Percentiles rank a stretch among this genome's conserved stretches.
Evolutionary conservation across 2,888 invertebrate genomes (phyloP).

Genomic region (Prenolepis imparis): DNA sequence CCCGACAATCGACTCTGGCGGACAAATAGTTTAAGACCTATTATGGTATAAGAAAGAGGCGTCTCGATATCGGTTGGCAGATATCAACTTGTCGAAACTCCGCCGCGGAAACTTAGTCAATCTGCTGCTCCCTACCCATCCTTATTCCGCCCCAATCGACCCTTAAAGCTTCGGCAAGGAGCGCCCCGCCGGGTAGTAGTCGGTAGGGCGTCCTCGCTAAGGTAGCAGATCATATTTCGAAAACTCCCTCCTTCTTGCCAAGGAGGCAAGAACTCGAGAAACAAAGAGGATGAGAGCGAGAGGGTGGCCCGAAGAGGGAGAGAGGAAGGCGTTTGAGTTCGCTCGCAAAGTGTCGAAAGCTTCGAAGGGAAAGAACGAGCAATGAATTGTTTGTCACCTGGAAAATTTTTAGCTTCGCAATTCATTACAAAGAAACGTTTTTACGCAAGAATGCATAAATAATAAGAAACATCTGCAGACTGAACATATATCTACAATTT

Average conservation of each 20-base stretch:
- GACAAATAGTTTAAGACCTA: constrained; percentile 75
- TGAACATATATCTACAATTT: background rate
- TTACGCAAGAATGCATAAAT: background rate
- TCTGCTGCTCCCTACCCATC: constrained; percentile 78
- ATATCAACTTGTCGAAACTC: constrained; percentile 82
- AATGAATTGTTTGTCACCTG: background rate
- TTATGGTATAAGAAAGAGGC: constrained; percentile 69
- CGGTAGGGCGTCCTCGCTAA: constrained; percentile 67
- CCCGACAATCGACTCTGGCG: constrained; percentile 53
- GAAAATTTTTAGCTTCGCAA: background rate
- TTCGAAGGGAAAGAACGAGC: background rate
- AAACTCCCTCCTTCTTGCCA: constrained; percentile 59
- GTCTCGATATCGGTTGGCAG: constrained; percentile 78
- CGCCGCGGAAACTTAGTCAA: constrained; percentile 81
- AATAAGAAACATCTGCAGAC: background rate
- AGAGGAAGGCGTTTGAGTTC: constrained; percentile 33
- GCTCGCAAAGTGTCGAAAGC: constrained; percentile 51
- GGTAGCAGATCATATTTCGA: constrained; percentile 76
- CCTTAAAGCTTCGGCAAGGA: constrained; percentile 73
- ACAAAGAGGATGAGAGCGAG: constrained; percentile 48
- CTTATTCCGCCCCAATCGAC: constrained; percentile 71
- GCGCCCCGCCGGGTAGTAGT: constrained; percentile 67
- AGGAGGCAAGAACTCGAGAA: constrained; percentile 64
- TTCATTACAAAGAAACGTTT: background rate
- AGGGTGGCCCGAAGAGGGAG: background rate